Evolutionary conservation across 2,888 invertebrate genomes (phyloP).

Genomic region (Morpho achilles): DNA sequence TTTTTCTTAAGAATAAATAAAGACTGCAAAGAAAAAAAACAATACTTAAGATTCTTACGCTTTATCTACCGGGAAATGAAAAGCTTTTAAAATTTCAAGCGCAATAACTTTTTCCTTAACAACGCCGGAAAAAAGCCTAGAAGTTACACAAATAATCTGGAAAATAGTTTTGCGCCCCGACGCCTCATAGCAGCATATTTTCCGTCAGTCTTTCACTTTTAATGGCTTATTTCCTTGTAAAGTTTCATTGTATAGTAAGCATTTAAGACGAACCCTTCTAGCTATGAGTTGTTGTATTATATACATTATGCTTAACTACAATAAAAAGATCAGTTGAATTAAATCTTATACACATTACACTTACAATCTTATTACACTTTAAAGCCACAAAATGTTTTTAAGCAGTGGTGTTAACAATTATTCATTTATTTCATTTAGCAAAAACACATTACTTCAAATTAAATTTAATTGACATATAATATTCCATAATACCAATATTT

Average conservation of each 20-base stretch:
- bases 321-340: constrained; percentile 15
- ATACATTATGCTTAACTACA: constrained; percentile 19
- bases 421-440: no score
- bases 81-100: constrained; percentile 52
- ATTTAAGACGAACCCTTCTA: constrained; percentile 36
- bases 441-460: no score
- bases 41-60: constrained; percentile 22
- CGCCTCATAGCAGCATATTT: constrained; percentile 51
- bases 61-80: constrained; percentile 37
- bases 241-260: constrained; percentile 31
- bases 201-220: constrained; percentile 40
- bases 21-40: constrained; percentile 20
- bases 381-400: background rate
- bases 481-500: no score
- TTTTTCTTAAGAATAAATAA: constrained; percentile 15
- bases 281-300: constrained; percentile 31
- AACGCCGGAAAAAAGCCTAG: constrained; percentile 44
- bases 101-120: constrained; percentile 50
- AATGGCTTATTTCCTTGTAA: constrained; percentile 32
- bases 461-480: no score
- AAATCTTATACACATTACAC: no score
- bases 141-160: constrained; percentile 53
- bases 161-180: constrained; percentile 47
- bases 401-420: no score
- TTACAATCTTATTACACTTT: no score